These are phyloP conservation scores for Darevskia nairensis DNA, from an alignment of 2,797 vertebrate species.

Conservation along the genomic window DNA sequence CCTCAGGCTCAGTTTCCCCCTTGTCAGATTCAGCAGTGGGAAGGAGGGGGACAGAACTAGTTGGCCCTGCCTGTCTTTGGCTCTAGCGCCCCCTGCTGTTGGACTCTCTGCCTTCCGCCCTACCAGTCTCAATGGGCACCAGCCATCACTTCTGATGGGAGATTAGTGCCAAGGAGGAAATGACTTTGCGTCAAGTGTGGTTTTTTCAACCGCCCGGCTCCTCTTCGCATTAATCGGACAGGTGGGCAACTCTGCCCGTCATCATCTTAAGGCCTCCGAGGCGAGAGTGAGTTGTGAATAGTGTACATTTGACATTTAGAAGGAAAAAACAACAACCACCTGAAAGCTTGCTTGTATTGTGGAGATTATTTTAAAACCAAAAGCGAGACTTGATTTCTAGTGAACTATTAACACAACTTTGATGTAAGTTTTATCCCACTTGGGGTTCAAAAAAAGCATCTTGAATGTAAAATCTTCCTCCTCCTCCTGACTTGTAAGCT, in stretches of 20 bases:
- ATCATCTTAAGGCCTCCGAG: slow-evolving; percentile 68
- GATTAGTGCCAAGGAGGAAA: neutral
- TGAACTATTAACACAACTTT: slow-evolving; percentile 82
- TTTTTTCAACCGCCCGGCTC: neutral
- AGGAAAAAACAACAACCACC: slow-evolving; percentile 10
- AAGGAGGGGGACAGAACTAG: too few species aligned
- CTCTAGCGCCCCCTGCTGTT: too few species aligned
- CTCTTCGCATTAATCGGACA: slow-evolving; percentile 69
- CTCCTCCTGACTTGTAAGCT: slow-evolving; percentile 59
- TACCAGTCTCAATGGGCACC: too few species aligned
- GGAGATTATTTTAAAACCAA: slow-evolving; percentile 79
- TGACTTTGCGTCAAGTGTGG: neutral
- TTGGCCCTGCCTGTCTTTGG: too few species aligned
- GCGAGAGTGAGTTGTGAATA: slow-evolving; percentile 83
- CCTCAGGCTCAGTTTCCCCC: too few species aligned
- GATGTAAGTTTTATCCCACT: slow-evolving; percentile 79
- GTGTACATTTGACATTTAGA: slow-evolving; percentile 80
- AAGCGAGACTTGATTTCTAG: slow-evolving; percentile 83
- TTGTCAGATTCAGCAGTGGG: too few species aligned
- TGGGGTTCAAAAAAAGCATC: slow-evolving; percentile 77
- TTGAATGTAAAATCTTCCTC: slow-evolving; percentile 83
- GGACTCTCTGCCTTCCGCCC: too few species aligned
- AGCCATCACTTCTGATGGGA: slow-evolving; percentile 36
- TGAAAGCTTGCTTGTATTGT: slow-evolving; percentile 85
- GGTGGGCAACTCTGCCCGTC: slow-evolving; percentile 61